A percentile compares a stretch with the other conserved stretches of the same genome.
Conservation (phyloP, 2,797 vertebrate genomes). For the Cygnus olor region DNA sequence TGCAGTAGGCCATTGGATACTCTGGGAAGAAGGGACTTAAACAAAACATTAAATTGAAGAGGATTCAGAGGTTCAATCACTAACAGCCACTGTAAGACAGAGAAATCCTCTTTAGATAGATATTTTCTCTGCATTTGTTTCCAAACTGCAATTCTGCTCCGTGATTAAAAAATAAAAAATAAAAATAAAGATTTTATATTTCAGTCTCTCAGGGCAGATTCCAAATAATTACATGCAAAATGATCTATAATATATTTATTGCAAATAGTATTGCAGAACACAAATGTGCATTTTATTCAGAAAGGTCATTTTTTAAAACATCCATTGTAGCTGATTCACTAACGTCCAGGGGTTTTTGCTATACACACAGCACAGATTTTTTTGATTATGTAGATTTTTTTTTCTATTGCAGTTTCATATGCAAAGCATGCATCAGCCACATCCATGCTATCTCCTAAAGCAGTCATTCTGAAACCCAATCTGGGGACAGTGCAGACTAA, state of each 20-base stretch:
- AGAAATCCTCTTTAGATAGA: conserved; percentile 7
- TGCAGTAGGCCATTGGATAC: conserved; percentile 48
- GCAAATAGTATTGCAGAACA: conserved; percentile 25
- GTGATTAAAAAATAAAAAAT: background rate
- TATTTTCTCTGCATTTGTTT: conserved; percentile 56
- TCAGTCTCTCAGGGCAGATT: conserved; percentile 20
- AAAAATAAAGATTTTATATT: conserved; percentile 7
- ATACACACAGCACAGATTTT: conserved; percentile 80
- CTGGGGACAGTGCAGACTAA: conserved; percentile 88
- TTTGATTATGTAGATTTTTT: conserved; percentile 85
- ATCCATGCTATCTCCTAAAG: conserved; percentile 85
- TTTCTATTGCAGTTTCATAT: conserved; percentile 86
- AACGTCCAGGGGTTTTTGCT: conserved; percentile 75
- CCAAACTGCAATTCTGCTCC: conserved; percentile 35
- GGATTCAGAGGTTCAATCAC: conserved; percentile 46
- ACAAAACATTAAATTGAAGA: conserved; percentile 62
- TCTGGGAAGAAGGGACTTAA: conserved; percentile 40
- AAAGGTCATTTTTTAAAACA: conserved; percentile 65
- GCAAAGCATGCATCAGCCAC: conserved; percentile 86
- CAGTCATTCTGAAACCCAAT: conserved; percentile 91
- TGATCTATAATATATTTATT: conserved; percentile 43
- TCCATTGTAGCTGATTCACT: conserved; percentile 54
- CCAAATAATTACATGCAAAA: conserved; percentile 48
- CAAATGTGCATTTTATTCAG: conserved; percentile 37
- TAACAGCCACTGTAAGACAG: conserved; percentile 23